Percentiles rank a stretch among this genome's conserved stretches.
Evolutionary conservation across 1,140 invertebrate species (phyloP).

Genomic region (Acyrthosiphon pisum): DNA sequence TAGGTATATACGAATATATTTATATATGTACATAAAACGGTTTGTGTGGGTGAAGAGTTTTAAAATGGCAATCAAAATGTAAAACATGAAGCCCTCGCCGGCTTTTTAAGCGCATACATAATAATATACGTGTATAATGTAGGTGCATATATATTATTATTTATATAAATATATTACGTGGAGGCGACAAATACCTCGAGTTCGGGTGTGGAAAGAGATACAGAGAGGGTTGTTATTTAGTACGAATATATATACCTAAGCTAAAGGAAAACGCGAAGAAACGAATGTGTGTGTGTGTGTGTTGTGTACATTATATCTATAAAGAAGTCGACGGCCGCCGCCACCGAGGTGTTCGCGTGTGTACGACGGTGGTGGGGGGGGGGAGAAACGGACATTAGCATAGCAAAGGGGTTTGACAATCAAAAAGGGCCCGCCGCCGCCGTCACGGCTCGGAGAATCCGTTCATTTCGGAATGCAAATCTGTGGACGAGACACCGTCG

Average conservation of each 20-base stretch:
- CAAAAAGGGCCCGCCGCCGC: slow-evolving; percentile 50
- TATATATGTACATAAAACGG: neutral
- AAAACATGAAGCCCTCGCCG: slow-evolving; percentile 24
- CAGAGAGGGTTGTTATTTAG: neutral
- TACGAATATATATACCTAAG: neutral
- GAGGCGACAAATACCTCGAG: neutral
- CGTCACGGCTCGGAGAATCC: slow-evolving; percentile 54
- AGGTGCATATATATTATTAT: neutral
- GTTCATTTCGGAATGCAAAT: slow-evolving; percentile 56
- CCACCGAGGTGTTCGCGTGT: neutral
- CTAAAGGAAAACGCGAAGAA: slow-evolving; percentile 43
- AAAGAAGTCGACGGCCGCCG: neutral
- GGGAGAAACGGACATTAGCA: slow-evolving; percentile 45
- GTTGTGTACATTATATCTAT: neutral
- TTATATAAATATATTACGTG: neutral
- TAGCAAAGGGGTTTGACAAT: slow-evolving; percentile 56
- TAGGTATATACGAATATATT: neutral
- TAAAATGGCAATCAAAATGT: slow-evolving; percentile 55
- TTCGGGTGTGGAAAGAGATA: too few relatives aligned
- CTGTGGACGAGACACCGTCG: slow-evolving; percentile 20
- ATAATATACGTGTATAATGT: neutral
- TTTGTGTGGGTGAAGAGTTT: slow-evolving; percentile 6
- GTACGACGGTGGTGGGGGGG: neutral
- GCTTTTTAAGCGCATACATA: slow-evolving; percentile 18
- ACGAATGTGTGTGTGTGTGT: neutral